Base-by-base conservation (phyloP, 2,888 invertebrate species). In the Drosophila birchii region DNA sequence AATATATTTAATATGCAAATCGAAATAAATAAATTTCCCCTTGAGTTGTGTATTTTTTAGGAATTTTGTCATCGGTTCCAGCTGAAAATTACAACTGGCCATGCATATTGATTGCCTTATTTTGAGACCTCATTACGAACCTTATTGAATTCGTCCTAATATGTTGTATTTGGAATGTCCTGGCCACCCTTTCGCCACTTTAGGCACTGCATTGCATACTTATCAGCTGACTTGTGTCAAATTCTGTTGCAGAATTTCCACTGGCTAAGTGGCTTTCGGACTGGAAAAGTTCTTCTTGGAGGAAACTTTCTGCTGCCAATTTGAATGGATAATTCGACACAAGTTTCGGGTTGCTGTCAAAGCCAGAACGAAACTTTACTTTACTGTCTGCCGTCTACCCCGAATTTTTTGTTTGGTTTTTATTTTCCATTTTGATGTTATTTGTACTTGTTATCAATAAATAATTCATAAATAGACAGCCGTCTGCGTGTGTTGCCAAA, bases 381-480 rank as follows among this genome's bases (percentile, higher is more conserved):
- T 26, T 29, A 51, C 54, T 54, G 71, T 60, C 74, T 70, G 51
- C 20, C 51, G 5, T 16, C 16, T 32, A 67, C 60, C 51, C 20
- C 11, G 7, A 34, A 18, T 32, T 54, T 59, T 57, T 14, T 11
- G 5, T 26, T 56, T 43, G 2, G 1, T 18, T 49, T 32, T 29
- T 29, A 5, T 29, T 32, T 51, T 34, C n/a, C 41, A n/a, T 26
- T 34, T 23, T 41, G 29, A 34, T 62, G 38, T 60, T 54, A 29
- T 57, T 32, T 53, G 32, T 59, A 45, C 66, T 68, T 71, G 64
- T 54, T 78, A 66, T 77, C 81, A 76, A 88, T 84, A 84, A 84
- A 84, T 86, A 86, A 84, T 84, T 84, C 84, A 88, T 88, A 86
- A 78, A 83, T 75, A 54, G 39, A 43, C n/a, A 56, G 59, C 39